Base-by-base conservation (phyloP, 2,797 vertebrate species). In the Fundulus diaphanus region DNA sequence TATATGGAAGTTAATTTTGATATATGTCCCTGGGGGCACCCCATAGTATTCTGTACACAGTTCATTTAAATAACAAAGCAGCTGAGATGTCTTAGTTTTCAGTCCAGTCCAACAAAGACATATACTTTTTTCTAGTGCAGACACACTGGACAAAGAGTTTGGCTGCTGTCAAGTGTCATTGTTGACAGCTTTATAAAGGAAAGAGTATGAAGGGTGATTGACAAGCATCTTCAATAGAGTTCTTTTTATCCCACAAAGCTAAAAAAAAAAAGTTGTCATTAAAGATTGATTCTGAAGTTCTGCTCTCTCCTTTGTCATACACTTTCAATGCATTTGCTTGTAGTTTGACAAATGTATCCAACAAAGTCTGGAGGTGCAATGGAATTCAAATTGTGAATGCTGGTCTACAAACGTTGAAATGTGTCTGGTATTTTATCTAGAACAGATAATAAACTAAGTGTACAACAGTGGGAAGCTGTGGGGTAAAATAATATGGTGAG, bases 201-300 rank as follows among this genome's bases (percentile, higher is more conserved):
- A 78, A 86, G 74, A 70, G 76, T 68, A 31, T 79, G 68, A 72
- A 77, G 75, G 12, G 63, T 89, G 86, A 89, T 86, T 87, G 89
- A 91, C 91, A 91, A 88, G 87, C 79, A 77, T 76, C 66, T 73
- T 88, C 79, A 73, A 54, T 71, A 52, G 57, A 74, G 63, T 73
- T 80, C 69, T 78, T 87, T 86, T 84, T 86, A 86, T 83, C 57
- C 71, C 59, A 68, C 86, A 77, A 87, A 79, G 63, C 71, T 70
- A 76, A 77, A 46, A 73, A 35, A 72, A 82, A 73, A 33, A 70
- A 82, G 77, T 40, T 84, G 65, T 82, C 78, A 74, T 87, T 82
- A 82, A 84, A 70, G 71, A 85, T 68, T 76, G 70, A 33, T 74
- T 80, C 63, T 84, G 66, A 88, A 86, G 74, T 61, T 72, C 37